Percentiles rank a stretch among this genome's conserved stretches.
Evolutionary conservation across 1,140 invertebrate genomes (phyloP).

Genomic region (Frieseomelitta varia): DNA sequence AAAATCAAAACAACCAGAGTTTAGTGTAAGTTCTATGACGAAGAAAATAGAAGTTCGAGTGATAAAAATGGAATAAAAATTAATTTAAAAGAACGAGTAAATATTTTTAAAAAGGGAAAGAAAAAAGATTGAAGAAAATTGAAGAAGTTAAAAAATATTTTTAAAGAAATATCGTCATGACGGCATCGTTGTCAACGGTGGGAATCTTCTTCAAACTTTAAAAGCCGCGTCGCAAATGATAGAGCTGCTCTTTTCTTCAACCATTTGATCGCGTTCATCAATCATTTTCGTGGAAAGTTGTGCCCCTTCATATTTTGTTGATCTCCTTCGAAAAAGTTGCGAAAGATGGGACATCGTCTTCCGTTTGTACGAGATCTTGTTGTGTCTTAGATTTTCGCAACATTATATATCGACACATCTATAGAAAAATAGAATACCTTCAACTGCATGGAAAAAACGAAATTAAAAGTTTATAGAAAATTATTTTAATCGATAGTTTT

Average conservation of each 20-base stretch:
- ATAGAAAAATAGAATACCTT: neutral
- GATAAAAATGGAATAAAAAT: neutral
- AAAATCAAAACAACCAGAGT: neutral
- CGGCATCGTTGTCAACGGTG: neutral
- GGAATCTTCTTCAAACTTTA: neutral
- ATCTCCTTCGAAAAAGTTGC: neutral
- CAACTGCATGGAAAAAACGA: too few species aligned
- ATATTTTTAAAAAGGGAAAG: neutral
- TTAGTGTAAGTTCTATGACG: neutral
- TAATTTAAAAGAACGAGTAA: neutral
- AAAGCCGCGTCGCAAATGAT: neutral
- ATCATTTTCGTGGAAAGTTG: conserved; percentile 7
- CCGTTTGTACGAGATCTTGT: neutral
- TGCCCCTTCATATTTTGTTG: neutral
- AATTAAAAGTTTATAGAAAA: neutral
- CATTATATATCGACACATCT: too few species aligned
- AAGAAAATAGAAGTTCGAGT: neutral
- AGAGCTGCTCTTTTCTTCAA: neutral
- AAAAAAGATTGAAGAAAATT: neutral
- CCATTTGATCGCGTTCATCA: conserved; percentile 31
- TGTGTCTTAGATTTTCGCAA: neutral
- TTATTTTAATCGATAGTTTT: too few species aligned
- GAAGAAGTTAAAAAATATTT: neutral
- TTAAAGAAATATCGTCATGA: too few species aligned
- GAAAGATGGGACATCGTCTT: neutral